Percentiles rank a stretch among this genome's conserved stretches.
Conservation (phyloP, 2,888 invertebrate genomes). For the Salpingus planirostris region DNA sequence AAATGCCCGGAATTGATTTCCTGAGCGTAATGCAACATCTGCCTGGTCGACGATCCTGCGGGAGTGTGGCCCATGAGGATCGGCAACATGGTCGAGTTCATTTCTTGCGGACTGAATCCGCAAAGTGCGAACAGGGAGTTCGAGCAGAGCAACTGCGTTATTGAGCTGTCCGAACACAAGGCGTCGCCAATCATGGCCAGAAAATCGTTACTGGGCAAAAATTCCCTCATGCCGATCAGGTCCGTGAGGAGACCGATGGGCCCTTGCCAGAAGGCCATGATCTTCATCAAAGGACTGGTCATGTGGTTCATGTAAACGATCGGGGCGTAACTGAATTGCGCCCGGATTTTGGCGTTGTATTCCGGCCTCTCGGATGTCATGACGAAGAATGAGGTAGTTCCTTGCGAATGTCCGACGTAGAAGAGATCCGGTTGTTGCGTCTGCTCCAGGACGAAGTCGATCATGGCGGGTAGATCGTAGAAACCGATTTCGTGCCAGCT, state of each 20-base stretch:
- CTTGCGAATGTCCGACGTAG: constrained; percentile 77
- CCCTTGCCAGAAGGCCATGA: constrained; percentile 21
- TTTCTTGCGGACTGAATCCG: constrained; percentile 31
- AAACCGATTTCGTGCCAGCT: constrained; percentile 79
- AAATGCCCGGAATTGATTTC: constrained; percentile 46
- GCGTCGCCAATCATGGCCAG: constrained; percentile 29
- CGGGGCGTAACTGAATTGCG: constrained; percentile 61
- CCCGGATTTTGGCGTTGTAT: constrained; percentile 57
- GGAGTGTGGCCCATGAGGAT: constrained; percentile 25
- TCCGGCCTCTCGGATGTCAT: constrained; percentile 55
- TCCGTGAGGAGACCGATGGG: constrained; percentile 17
- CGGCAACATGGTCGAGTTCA: constrained; percentile 30
- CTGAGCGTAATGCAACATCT: constrained; percentile 66
- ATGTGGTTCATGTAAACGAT: constrained; percentile 55
- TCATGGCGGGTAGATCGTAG: constrained; percentile 72
- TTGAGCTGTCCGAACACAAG: constrained; percentile 12
- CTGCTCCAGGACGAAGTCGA: constrained; percentile 57
- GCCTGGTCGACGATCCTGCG: constrained; percentile 48
- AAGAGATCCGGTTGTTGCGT: constrained; percentile 55
- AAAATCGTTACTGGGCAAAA: constrained; percentile 51
- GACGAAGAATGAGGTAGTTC: constrained; percentile 60
- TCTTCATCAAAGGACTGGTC: constrained; percentile 29
- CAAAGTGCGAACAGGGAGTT: constrained; percentile 32
- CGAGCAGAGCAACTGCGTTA: constrained; percentile 25
- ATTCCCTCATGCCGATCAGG: constrained; percentile 49